phyloP scores from a whole-genome alignment of 1,140 invertebrate genomes.

The Sinella curviseta region DNA sequence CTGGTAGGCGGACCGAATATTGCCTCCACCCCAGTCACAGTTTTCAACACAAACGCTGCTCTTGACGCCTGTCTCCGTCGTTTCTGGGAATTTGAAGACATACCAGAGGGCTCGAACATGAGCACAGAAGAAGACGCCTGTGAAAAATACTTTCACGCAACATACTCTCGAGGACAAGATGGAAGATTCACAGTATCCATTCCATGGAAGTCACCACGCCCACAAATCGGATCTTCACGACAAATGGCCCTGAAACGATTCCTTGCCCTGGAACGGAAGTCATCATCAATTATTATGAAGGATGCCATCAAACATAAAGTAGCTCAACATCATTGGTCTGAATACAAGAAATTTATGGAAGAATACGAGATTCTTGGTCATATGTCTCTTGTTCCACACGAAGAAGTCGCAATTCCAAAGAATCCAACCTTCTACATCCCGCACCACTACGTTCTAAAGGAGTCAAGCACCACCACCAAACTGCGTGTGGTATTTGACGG shows the following conservation, averaged over 20 bases:
- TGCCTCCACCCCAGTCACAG: background rate
- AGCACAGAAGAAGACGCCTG: slow-evolving; percentile 43
- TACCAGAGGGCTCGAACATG: background rate
- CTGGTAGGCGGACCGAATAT: background rate
- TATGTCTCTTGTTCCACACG: background rate
- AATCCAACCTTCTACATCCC: slow-evolving; percentile 42
- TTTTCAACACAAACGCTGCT: background rate
- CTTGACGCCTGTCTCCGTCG: background rate
- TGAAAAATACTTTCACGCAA: slow-evolving; percentile 44
- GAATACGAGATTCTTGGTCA: background rate
- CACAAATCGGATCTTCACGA: background rate
- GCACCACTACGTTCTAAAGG: slow-evolving; percentile 49
- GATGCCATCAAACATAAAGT: background rate
- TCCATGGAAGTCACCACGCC: background rate
- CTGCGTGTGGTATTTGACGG: slow-evolving; percentile 50
- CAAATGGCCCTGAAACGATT: background rate
- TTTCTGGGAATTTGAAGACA: background rate
- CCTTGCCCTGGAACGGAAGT: background rate
- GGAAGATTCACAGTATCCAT: slow-evolving; percentile 49
- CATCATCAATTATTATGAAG: background rate
- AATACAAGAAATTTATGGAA: background rate
- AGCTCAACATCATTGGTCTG: background rate
- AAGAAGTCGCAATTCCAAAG: background rate
- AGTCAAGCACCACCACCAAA: slow-evolving; percentile 46
- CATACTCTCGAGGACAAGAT: slow-evolving; percentile 30